Conservation (phyloP, 2,797 vertebrate species). For the Sparidentex hasta region DNA sequence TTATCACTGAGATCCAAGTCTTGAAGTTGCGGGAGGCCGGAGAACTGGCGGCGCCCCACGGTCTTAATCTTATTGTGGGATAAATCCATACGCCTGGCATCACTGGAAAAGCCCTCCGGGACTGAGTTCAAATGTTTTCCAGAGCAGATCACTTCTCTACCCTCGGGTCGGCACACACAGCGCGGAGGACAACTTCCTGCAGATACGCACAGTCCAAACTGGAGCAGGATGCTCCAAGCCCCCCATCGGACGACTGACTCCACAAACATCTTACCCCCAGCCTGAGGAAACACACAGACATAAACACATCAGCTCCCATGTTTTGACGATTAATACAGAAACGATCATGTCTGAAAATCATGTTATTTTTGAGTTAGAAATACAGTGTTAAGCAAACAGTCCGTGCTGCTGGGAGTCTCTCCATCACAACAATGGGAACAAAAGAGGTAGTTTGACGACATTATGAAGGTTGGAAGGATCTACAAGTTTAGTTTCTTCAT, state of each 20-base stretch:
- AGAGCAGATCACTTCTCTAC: constrained; percentile 87
- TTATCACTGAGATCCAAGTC: constrained; percentile 93
- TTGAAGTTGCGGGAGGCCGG: constrained; percentile 85
- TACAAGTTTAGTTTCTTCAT: too few species aligned
- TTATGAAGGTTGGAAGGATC: too few species aligned
- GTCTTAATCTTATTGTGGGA: constrained; percentile 90
- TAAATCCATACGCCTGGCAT: constrained; percentile 87
- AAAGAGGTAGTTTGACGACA: too few species aligned
- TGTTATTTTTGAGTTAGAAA: not conserved
- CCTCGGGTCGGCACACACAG: constrained; percentile 86
- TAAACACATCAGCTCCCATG: constrained; percentile 7
- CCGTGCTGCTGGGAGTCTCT: too few species aligned
- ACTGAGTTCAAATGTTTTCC: constrained; percentile 86
- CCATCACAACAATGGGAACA: too few species aligned
- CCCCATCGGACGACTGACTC: constrained; percentile 82
- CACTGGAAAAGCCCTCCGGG: constrained; percentile 86
- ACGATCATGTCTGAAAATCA: not conserved
- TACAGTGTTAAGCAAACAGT: not conserved
- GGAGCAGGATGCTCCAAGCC: constrained; percentile 79
- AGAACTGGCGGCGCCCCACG: constrained; percentile 88
- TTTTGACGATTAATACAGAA: not conserved
- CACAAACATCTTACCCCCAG: constrained; percentile 86
- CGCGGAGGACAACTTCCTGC: constrained; percentile 83
- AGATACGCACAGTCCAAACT: constrained; percentile 73
- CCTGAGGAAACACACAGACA: constrained; percentile 68